Conservation (phyloP, 2,797 vertebrate species). For the Sternarchorhynchus goeldii region DNA sequence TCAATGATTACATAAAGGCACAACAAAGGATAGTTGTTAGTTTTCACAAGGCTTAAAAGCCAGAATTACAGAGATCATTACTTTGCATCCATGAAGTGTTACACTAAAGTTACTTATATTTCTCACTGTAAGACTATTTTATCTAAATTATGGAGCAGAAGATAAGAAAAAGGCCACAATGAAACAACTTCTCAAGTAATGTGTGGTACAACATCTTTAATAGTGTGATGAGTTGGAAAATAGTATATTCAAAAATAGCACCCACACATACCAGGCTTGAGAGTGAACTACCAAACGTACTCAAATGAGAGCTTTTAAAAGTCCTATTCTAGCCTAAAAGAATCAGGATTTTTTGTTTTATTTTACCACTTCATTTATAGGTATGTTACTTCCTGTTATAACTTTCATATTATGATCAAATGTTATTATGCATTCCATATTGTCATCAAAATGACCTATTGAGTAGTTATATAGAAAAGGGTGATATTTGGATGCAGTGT, state of each 20-base stretch:
- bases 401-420: no score
- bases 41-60: background rate
- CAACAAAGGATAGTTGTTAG: background rate
- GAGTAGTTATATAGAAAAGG: no score
- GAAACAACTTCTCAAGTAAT: background rate
- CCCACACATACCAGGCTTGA: background rate
- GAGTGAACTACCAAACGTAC: background rate
- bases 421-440: no score
- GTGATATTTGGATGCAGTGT: no score
- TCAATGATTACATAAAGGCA: background rate
- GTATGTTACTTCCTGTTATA: no score
- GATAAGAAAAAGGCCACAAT: background rate
- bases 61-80: no score
- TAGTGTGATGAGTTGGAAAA: background rate
- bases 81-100: no score
- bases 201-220: background rate
- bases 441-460: no score
- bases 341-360: background rate
- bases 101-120: no score
- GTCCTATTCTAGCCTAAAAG: background rate
- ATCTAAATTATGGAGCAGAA: background rate
- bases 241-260: background rate
- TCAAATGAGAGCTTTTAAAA: no score
- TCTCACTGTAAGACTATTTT: background rate
- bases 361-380: background rate